These are phyloP conservation scores for Rhingia campestris DNA, from an alignment of 2,888 invertebrate genomes.

Conservation along the genomic window DNA sequence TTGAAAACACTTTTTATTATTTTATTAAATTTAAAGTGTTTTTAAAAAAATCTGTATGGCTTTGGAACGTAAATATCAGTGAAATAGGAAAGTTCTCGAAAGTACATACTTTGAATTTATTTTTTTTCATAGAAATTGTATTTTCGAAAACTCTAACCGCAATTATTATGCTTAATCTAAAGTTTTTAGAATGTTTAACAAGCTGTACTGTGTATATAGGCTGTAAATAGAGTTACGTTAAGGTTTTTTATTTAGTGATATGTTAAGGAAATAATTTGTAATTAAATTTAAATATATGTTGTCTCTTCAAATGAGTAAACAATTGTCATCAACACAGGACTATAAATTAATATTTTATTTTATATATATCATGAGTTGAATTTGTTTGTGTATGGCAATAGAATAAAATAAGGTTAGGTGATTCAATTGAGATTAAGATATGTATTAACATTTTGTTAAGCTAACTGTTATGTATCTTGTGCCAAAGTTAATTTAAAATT, in stretches of 20 bases:
- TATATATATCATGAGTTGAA: conserved; percentile 1
- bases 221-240: conserved; percentile 59
- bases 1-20: neutral
- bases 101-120: neutral
- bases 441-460: conserved; percentile 24
- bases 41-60: too few relatives aligned
- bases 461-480: conserved; percentile 56
- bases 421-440: conserved; percentile 19
- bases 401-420: conserved; percentile 7
- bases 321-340: neutral
- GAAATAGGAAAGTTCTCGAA: neutral
- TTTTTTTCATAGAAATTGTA: too few relatives aligned
- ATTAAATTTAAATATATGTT: neutral
- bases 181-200: conserved; percentile 22
- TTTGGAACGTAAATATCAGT: too few relatives aligned
- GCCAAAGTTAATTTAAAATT: conserved; percentile 70
- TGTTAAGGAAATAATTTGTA: conserved; percentile 22
- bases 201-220: conserved; percentile 66
- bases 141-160: conserved; percentile 1
- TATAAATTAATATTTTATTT: conserved; percentile 1
- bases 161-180: conserved; percentile 15
- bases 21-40: too few relatives aligned
- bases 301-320: conserved; percentile 34
- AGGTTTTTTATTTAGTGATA: conserved; percentile 29
- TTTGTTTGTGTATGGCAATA: neutral